phyloP scores from a whole-genome alignment of 1,140 invertebrate species.

The Hycleus phaleratus region DNA sequence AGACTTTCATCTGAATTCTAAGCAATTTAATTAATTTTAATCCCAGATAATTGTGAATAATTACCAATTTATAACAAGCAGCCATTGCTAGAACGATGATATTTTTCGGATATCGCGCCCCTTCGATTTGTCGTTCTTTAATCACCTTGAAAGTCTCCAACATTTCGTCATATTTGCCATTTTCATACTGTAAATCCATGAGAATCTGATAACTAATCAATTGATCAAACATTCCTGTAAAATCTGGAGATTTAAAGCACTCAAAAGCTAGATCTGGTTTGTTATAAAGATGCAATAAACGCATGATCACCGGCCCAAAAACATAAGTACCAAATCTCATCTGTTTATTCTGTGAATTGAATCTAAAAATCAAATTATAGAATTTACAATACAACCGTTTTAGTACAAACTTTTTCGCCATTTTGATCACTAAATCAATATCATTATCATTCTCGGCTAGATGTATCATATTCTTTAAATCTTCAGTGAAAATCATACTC shows the following conservation, averaged over 20 bases:
- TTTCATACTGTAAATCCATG: conserved; percentile 63
- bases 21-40: conserved; percentile 28
- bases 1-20: conserved; percentile 65
- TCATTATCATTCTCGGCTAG: conserved; percentile 54
- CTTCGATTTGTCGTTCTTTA: conserved; percentile 48
- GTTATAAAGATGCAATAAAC: conserved; percentile 64
- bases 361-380: conserved; percentile 46
- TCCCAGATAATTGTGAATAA: not conserved
- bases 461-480: conserved; percentile 74
- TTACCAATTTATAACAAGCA: conserved; percentile 69
- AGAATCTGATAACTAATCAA: conserved; percentile 58
- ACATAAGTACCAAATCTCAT: conserved; percentile 67
- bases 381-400: not conserved
- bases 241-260: conserved; percentile 55
- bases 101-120: conserved; percentile 59
- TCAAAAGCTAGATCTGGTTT: conserved; percentile 58
- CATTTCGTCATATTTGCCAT: conserved; percentile 61
- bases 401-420: conserved; percentile 55
- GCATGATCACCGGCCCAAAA: conserved; percentile 79
- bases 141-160: conserved; percentile 55
- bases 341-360: conserved; percentile 62
- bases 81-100: conserved; percentile 55
- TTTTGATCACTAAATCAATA: conserved; percentile 53
- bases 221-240: conserved; percentile 65
- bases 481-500: conserved; percentile 73